A percentile compares a stretch with the other conserved stretches of the same genome.
Evolutionary conservation across 2,888 invertebrate genomes (phyloP).

Genomic region (Asteroscopus sphinx): DNA sequence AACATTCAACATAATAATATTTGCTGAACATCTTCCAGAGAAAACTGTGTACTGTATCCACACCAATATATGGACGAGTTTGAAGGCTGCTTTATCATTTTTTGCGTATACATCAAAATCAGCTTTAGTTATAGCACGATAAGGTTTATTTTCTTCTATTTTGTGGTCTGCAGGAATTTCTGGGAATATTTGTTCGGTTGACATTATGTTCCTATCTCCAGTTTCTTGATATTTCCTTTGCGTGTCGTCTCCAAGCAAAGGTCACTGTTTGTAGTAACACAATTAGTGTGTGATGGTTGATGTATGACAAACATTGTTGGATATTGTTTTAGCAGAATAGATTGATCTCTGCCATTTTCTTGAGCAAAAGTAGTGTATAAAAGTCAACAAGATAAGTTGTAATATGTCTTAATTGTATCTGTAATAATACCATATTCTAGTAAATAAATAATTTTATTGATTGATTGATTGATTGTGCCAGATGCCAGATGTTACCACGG

Average conservation of each 20-base stretch:
- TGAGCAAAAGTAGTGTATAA: neutral
- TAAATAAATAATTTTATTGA: too few species aligned
- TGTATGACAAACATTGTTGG: conserved; percentile 3
- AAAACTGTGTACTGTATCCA: conserved; percentile 26
- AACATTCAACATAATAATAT: conserved; percentile 38
- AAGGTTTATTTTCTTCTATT: conserved; percentile 33
- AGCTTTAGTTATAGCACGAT: conserved; percentile 1
- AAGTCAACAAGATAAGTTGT: neutral
- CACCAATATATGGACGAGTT: conserved; percentile 29
- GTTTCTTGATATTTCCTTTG: conserved; percentile 42
- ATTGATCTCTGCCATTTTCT: neutral
- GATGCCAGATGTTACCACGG: too few species aligned
- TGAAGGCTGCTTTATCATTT: conserved; percentile 18
- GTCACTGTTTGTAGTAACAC: conserved; percentile 25
- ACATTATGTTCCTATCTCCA: conserved; percentile 31
- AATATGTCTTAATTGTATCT: too few species aligned
- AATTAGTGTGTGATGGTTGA: conserved; percentile 9
- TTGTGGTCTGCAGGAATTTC: conserved; percentile 21
- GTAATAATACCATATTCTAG: too few species aligned
- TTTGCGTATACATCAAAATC: conserved; percentile 20
- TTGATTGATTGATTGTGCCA: too few species aligned
- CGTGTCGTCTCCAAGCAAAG: conserved; percentile 25
- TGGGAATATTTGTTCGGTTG: conserved; percentile 51
- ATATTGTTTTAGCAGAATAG: neutral
- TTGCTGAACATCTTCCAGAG: conserved; percentile 36